These are phyloP conservation scores for Trachymyrmex septentrionalis DNA, from an alignment of 1,140 invertebrate species.

Conservation along the genomic window DNA sequence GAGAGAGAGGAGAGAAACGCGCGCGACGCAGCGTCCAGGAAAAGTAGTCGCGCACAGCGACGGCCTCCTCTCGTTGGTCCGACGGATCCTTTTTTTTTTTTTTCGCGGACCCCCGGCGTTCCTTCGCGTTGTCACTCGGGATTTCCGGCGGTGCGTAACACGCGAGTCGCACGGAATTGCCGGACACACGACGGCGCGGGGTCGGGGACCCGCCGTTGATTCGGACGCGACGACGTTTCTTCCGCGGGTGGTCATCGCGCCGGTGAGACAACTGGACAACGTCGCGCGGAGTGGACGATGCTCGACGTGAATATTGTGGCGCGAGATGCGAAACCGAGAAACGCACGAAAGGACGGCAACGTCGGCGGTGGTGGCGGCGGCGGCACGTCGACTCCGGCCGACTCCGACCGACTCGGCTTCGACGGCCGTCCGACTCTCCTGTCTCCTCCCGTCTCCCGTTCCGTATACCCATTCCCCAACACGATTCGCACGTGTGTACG, in stretches of 20 bases:
- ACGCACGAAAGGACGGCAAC: slow-evolving; percentile 5
- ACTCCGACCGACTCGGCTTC: slow-evolving; percentile 45
- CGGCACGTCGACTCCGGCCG: slow-evolving; percentile 26
- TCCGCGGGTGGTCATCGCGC: slow-evolving; percentile 40
- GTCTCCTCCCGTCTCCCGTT: neutral
- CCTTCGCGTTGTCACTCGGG: slow-evolving; percentile 7
- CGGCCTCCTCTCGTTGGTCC: neutral
- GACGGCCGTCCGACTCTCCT: slow-evolving; percentile 13
- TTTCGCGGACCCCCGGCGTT: neutral
- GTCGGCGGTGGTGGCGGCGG: neutral
- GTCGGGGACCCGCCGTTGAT: no score
- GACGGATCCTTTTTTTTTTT: neutral
- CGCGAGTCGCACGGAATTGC: neutral
- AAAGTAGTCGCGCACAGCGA: slow-evolving; percentile 13
- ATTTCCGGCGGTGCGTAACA: neutral
- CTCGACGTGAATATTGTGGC: slow-evolving; percentile 45
- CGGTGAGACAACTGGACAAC: no score
- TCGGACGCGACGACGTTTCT: neutral
- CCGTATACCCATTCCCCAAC: neutral
- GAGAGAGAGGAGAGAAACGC: slow-evolving; percentile 16
- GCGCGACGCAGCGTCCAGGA: slow-evolving; percentile 20
- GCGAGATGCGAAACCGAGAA: slow-evolving; percentile 10
- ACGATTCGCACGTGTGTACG: slow-evolving; percentile 15
- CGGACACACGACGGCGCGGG: neutral
- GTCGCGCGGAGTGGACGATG: no score